Conservation (phyloP, 2,888 invertebrate genomes). For the Oxycera nigricornis region DNA sequence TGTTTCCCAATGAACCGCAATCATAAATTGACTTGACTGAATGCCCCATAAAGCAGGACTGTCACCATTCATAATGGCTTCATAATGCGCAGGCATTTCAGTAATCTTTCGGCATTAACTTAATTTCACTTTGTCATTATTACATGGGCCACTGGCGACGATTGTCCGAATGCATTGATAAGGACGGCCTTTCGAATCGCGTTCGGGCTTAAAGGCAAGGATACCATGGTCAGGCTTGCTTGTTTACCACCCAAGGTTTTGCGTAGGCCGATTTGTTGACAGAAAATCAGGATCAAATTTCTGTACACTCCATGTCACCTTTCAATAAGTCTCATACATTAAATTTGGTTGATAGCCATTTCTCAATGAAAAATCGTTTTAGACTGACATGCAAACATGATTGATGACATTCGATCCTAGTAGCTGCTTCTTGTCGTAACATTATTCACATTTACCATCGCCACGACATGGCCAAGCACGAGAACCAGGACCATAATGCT, state of each 20-base stretch:
- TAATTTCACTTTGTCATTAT: conserved; percentile 40
- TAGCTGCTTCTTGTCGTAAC: conserved; percentile 39
- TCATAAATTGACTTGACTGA: conserved; percentile 33
- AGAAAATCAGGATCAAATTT: conserved; percentile 23
- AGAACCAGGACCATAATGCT: conserved; percentile 15
- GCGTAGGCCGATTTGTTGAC: too few species aligned
- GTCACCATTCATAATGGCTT: conserved; percentile 33
- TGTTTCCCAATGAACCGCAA: background rate
- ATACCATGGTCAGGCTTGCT: background rate
- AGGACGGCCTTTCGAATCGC: background rate
- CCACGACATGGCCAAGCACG: too few species aligned
- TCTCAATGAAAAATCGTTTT: conserved; percentile 46
- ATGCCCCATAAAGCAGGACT: conserved; percentile 24
- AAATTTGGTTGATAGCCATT: conserved; percentile 46
- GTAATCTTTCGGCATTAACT: conserved; percentile 37
- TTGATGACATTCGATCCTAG: conserved; percentile 42
- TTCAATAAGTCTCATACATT: conserved; percentile 44
- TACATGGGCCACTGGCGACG: conserved; percentile 34
- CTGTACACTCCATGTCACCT: conserved; percentile 41
- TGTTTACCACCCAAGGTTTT: too few species aligned
- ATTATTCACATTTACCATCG: conserved; percentile 42
- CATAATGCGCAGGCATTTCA: conserved; percentile 15
- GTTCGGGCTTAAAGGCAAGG: conserved; percentile 16
- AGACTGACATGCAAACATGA: conserved; percentile 43
- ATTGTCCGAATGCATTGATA: conserved; percentile 14